Conservation (phyloP, 2,888 invertebrate species). For the Ceriagrion tenellum region DNA sequence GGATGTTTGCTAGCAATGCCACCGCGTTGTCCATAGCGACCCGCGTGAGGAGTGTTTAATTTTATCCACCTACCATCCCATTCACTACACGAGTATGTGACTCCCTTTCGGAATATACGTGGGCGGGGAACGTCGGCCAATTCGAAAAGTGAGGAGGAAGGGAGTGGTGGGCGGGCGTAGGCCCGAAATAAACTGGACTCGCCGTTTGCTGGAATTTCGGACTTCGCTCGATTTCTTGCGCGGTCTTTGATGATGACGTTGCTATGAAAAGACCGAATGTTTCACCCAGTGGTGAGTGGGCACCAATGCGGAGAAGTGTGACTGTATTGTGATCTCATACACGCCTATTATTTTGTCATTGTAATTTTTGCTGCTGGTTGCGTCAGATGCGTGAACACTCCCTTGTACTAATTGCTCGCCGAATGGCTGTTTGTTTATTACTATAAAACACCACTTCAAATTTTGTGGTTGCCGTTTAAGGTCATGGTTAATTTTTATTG, state of each 20-base stretch:
- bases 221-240: not conserved
- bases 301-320: too few species aligned
- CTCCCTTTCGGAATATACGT: not conserved
- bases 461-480: too few species aligned
- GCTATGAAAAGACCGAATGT: not conserved
- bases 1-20: not conserved
- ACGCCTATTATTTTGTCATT: too few species aligned
- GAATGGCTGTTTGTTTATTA: too few species aligned
- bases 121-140: not conserved
- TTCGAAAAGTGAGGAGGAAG: not conserved
- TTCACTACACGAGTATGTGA: not conserved
- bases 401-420: not conserved
- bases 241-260: not conserved
- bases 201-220: not conserved
- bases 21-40: not conserved
- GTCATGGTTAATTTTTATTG: too few species aligned
- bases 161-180: not conserved
- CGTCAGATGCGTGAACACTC: not conserved
- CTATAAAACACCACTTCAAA: too few species aligned
- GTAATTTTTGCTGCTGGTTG: not conserved
- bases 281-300: not conserved
- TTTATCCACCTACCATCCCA: not conserved
- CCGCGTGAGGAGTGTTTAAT: not conserved
- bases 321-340: too few species aligned
- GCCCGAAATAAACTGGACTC: not conserved